Evolutionary conservation across 1,140 invertebrate genomes (phyloP).

Genomic region (Lysiphlebus fabarum): DNA sequence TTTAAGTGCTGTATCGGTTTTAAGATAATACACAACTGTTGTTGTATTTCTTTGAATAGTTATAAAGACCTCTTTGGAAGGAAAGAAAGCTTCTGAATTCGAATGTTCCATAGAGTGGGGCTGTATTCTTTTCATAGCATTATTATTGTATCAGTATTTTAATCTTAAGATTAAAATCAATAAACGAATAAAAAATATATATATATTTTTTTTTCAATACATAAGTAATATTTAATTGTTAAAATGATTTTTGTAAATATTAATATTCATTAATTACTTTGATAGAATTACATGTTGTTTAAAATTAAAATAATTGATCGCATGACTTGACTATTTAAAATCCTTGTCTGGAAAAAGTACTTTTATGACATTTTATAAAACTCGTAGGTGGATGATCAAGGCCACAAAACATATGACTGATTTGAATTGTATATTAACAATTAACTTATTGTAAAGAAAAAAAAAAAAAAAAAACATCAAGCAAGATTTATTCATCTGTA

Average conservation of each 20-base stretch:
- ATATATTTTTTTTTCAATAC: too few relatives aligned
- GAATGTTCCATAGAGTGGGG: conserved; percentile 10
- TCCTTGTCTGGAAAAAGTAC: background rate
- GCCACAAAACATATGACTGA: conserved; percentile 3
- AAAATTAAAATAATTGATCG: conserved; percentile 12
- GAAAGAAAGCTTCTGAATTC: conserved; percentile 33
- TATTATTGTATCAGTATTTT: conserved; percentile 20
- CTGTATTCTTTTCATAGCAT: too few relatives aligned
- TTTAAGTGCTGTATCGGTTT: background rate
- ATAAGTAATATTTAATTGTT: too few relatives aligned
- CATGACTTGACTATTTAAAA: conserved; percentile 1
- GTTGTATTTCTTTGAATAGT: conserved; percentile 3
- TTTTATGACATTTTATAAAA: conserved; percentile 16
- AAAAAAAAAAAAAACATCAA: too few relatives aligned
- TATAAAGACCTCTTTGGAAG: conserved; percentile 23
- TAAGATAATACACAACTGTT: background rate
- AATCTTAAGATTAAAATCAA: conserved; percentile 1
- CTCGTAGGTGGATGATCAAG: conserved; percentile 11
- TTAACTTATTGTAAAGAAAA: conserved; percentile 12
- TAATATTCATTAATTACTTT: too few relatives aligned
- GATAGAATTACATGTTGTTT: too few relatives aligned
- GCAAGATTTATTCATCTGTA: too few relatives aligned
- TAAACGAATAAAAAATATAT: too few relatives aligned
- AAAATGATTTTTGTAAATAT: too few relatives aligned
- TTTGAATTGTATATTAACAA: background rate